Evolutionary conservation across 2,113 vertebrate species (phyloP), one percentile per base, ranked within the genome.

Genomic region (Silurus asotus): DNA sequence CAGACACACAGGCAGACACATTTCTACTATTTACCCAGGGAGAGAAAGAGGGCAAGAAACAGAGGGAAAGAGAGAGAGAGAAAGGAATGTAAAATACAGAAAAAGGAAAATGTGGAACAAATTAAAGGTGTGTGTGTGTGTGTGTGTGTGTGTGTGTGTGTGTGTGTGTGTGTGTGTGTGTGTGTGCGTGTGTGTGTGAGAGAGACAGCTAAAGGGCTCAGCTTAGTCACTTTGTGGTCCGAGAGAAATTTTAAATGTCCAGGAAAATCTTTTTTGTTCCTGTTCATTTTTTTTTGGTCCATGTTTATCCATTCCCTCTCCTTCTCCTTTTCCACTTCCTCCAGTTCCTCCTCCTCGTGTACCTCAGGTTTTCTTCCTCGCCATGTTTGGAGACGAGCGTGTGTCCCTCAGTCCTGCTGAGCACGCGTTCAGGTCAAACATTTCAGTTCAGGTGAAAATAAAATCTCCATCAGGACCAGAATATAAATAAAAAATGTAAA

Each of bases 151-250:
- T 65, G 84, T 75, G 82, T 86, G 67, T 77, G 85, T 49, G 64
- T 55, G 58, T 77, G 81, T 82, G 81, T 67, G 81, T 67, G 81
- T 61, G 59, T 79, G 28, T 61, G 56, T 80, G 28, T 59, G 78
- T 62, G 78, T 61, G 77, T 61, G 77, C 48, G 56, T 64, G 28
- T 15, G 28, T 48, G 79, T 23, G 59, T 67, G 80, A n/a, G 61
- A 13, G 62, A 98, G 97, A 97, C 95, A 96, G 96, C 95, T 97
- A 96, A 96, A 97, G 97, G 97, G 97, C 96, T 99, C 96, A 96
- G 94, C 96, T 96, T 97, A 93, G 94, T 97, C 96, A 94, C 95
- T 97, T 96, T 99, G 98, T 98, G 98, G 97, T 74, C 11, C 0
- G 49, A 98, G 97, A 96, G 97, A 98, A 97, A 99, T 94, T 94